Evolutionary conservation across 2,888 invertebrate species (phyloP).

Genomic region (Limulus polyphemus): DNA sequence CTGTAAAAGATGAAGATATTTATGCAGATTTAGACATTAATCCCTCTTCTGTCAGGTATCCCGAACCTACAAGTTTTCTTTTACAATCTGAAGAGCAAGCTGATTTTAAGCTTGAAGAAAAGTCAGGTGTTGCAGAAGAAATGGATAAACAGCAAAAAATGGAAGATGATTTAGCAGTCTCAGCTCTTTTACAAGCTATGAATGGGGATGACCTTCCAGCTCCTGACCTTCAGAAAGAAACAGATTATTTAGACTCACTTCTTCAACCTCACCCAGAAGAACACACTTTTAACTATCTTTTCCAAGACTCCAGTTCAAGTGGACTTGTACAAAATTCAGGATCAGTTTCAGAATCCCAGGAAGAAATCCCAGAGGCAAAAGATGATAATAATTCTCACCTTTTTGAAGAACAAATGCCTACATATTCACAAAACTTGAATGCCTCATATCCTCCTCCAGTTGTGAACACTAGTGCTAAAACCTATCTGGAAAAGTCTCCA

Average conservation of each 20-base stretch:
- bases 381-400: no score
- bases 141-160: slow-evolving; percentile 27
- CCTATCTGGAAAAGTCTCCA: no score
- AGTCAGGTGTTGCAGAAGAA: slow-evolving; percentile 20
- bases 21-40: slow-evolving; percentile 16
- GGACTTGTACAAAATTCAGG: not conserved
- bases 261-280: slow-evolving; percentile 17
- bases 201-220: slow-evolving; percentile 22
- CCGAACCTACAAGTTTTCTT: slow-evolving; percentile 14
- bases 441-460: not conserved
- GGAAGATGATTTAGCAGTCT: slow-evolving; percentile 29
- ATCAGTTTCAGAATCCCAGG: not conserved
- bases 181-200: slow-evolving; percentile 28
- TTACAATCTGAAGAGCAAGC: slow-evolving; percentile 12
- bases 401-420: no score
- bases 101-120: slow-evolving; percentile 15
- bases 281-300: slow-evolving; percentile 15
- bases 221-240: slow-evolving; percentile 23
- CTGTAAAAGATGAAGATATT: slow-evolving; percentile 14
- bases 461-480: not conserved
- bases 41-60: slow-evolving; percentile 9
- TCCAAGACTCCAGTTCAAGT: slow-evolving; percentile 11
- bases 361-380: no score
- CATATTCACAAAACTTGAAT: no score
- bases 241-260: slow-evolving; percentile 17